Percentiles rank a stretch among this genome's conserved stretches.
Evolutionary conservation across 2,888 invertebrate genomes (phyloP).

Genomic region (Teleogryllus oceanicus): DNA sequence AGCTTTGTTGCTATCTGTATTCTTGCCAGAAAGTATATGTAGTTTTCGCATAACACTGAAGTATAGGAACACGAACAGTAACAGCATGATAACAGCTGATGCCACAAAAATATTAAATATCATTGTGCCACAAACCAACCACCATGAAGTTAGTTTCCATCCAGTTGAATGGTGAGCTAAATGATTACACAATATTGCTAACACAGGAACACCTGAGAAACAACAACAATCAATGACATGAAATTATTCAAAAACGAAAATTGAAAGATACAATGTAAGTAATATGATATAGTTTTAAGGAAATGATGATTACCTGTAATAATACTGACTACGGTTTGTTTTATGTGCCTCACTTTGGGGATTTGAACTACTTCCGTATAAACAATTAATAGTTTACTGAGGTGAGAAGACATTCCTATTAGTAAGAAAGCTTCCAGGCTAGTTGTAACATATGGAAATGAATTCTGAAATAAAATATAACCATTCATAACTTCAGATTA

Average conservation of each 20-base stretch:
- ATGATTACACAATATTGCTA: slow-evolving; percentile 64
- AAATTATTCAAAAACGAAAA: background rate
- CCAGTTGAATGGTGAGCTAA: slow-evolving; percentile 62
- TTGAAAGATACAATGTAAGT: too few relatives aligned
- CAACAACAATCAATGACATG: background rate
- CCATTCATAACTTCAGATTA: background rate
- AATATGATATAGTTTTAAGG: too few relatives aligned
- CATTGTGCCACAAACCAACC: slow-evolving; percentile 57
- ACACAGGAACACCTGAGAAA: slow-evolving; percentile 59
- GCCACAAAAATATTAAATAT: slow-evolving; percentile 64
- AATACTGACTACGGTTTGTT: slow-evolving; percentile 63
- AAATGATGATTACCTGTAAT: slow-evolving; percentile 55
- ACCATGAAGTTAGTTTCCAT: slow-evolving; percentile 59
- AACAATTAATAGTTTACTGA: slow-evolving; percentile 66
- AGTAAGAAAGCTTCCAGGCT: slow-evolving; percentile 63
- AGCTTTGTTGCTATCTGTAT: slow-evolving; percentile 45
- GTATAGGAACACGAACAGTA: slow-evolving; percentile 66
- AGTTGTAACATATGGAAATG: slow-evolving; percentile 58
- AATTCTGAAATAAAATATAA: slow-evolving; percentile 51
- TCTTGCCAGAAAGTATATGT: slow-evolving; percentile 45
- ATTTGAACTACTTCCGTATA: slow-evolving; percentile 66
- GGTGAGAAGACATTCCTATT: slow-evolving; percentile 65
- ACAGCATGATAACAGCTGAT: slow-evolving; percentile 64
- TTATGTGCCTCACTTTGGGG: slow-evolving; percentile 51
- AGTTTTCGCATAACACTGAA: slow-evolving; percentile 62